Conservation (phyloP, 2,888 invertebrate genomes). For the Empis livida region DNA sequence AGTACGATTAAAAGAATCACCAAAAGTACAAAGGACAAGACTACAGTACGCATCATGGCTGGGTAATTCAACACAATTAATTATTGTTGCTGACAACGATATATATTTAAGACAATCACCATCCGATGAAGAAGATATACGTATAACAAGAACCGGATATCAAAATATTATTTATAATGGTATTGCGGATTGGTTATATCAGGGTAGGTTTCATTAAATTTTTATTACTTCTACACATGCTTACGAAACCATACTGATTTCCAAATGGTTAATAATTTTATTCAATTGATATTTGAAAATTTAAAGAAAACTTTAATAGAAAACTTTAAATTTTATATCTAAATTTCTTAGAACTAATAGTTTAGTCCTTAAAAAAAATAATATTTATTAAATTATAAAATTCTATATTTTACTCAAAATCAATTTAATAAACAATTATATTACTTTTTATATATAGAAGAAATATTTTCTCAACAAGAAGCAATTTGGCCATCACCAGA, state of each 20-base stretch:
- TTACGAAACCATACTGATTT: no score
- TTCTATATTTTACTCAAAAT: background rate
- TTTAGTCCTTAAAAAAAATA: background rate
- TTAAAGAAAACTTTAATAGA: no score
- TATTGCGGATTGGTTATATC: constrained; percentile 92
- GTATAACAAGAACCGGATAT: constrained; percentile 61
- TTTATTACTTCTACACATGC: no score
- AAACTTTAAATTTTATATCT: no score
- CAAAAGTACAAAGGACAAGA: constrained; percentile 53
- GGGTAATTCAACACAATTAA: constrained; percentile 60
- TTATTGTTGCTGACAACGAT: constrained; percentile 78
- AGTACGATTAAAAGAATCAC: constrained; percentile 62
- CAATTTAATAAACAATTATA: no score
- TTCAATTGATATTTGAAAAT: no score
- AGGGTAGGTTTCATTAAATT: no score
- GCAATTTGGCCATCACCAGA: constrained; percentile 80
- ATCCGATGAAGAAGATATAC: constrained; percentile 50
- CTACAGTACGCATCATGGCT: constrained; percentile 78
- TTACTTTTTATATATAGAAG: constrained; percentile 47
- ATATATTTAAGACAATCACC: constrained; percentile 71
- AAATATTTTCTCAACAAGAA: constrained; percentile 66
- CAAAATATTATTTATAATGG: constrained; percentile 83
- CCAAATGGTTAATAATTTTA: no score
- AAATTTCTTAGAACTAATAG: background rate
- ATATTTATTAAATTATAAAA: background rate